Conservation (phyloP, 2,888 invertebrate species). For the Erpobdella octoculata region DNA sequence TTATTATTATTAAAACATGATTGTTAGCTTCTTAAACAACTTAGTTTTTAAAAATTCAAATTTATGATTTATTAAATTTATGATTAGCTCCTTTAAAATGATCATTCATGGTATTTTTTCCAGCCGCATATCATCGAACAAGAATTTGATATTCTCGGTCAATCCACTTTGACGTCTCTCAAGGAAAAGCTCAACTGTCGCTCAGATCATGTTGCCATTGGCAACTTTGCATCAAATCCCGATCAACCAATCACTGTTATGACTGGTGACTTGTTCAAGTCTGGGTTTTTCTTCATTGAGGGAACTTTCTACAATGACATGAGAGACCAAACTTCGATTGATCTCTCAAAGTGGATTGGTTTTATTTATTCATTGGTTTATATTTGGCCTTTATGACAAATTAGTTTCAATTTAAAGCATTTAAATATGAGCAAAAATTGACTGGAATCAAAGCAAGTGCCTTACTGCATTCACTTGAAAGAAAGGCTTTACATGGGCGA, state of each 20-base stretch:
- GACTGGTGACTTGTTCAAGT: conserved; percentile 50
- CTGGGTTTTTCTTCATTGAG: conserved; percentile 71
- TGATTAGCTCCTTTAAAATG: no score
- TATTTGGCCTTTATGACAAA: no score
- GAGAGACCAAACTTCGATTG: conserved; percentile 57
- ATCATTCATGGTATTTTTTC: not conserved
- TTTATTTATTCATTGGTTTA: not conserved
- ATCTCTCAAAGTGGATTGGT: conserved; percentile 59
- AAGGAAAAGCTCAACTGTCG: conserved; percentile 69
- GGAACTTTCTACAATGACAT: conserved; percentile 71
- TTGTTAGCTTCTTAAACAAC: no score
- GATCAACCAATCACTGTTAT: conserved; percentile 36
- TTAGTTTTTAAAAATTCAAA: no score
- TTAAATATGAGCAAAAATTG: no score
- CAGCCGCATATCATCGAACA: conserved; percentile 46
- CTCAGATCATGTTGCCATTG: conserved; percentile 58
- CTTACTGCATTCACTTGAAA: no score
- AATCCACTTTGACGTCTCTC: conserved; percentile 64
- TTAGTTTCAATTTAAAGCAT: no score
- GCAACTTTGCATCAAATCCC: conserved; percentile 52
- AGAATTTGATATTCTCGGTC: conserved; percentile 62
- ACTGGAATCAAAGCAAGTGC: no score
- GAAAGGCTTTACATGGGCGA: no score
- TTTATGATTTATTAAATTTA: no score
- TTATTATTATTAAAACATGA: no score